Percentiles rank a stretch among this genome's conserved stretches.
phyloP scores from a whole-genome alignment of 1,140 invertebrate genomes.

The Apis dorsata region DNA sequence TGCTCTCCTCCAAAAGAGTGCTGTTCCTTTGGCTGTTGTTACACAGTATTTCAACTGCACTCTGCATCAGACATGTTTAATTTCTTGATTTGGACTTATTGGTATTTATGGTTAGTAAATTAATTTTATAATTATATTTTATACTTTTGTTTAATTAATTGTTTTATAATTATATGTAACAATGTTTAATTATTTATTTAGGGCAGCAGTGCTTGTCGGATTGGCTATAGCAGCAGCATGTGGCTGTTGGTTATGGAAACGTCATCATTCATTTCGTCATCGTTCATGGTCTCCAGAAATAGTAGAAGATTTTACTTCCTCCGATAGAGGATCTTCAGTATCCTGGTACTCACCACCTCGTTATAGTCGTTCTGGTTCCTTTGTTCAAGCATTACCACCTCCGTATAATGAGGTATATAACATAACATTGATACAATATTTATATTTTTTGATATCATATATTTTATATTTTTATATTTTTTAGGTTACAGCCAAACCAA shows the following conservation, averaged over 20 bases:
- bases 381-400: conserved; percentile 87
- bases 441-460: not conserved
- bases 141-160: no score
- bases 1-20: conserved; percentile 86
- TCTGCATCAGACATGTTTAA: conserved; percentile 77
- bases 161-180: no score
- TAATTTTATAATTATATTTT: no score
- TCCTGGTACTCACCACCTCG: conserved; percentile 89
- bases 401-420: conserved; percentile 90
- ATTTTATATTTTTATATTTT: not conserved
- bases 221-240: conserved; percentile 82
- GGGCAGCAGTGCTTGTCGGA: conserved; percentile 82
- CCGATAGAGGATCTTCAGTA: conserved; percentile 86
- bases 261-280: conserved; percentile 70
- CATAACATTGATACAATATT: not conserved
- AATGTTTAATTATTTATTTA: conserved; percentile 67
- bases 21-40: conserved; percentile 87
- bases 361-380: conserved; percentile 89
- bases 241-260: conserved; percentile 85
- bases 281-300: conserved; percentile 29
- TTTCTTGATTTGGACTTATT: conserved; percentile 77
- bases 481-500: conserved; percentile 91
- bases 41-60: conserved; percentile 79
- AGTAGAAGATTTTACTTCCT: conserved; percentile 79
- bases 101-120: conserved; percentile 76